Evolutionary conservation across 1,140 invertebrate genomes (phyloP), one percentile per base, ranked within the genome.

Genomic region (Asbolus verrucosus): DNA sequence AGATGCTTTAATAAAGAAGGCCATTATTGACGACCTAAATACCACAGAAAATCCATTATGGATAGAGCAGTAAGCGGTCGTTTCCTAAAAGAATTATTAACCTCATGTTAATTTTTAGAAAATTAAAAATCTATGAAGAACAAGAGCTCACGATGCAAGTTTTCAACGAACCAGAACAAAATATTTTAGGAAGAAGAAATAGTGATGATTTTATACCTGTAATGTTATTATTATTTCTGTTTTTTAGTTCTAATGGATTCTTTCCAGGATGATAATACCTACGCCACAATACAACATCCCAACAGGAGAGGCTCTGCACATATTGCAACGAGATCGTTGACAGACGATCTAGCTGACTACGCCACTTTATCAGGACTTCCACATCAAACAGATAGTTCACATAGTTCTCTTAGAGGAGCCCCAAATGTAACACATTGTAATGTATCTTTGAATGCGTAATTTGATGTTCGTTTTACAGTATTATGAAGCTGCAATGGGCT

Each of bases 101-200:
- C 5, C 16, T 9, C 14, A 31, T 50, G 6, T 54, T 13, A 1
- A 24, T 70, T 76, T 72, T 73, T 59, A 92, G 91, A 76, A 95
- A 95, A 86, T 82, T 95, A 11, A 91, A 95, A 78, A 87, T 94
- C 0, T 96, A 96, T 77, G 94, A 96, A 80, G 94, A 96, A 79
- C 94, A 96, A 81, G 94, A 96, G 81, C 82, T 96, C 59, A 95
- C 93, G 11, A 96, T 95, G 94, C 93, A 95, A 81, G 93, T 96
- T 0, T 94, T 95, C 76, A 94, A 88, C 78, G 89, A 91, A 76
- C 87, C 92, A 9, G 93, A 95, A 77, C 86, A 84, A 75, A 78
- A 78, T n/a, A 82, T 74, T 70, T 84, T 81, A 76, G 81, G 75
- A 68, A 78, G 82, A 65, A 76, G 81, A 68, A 78, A 79, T 36